phyloP scores from a whole-genome alignment of 2,113 vertebrate genomes.

The Ellobius talpinus region DNA sequence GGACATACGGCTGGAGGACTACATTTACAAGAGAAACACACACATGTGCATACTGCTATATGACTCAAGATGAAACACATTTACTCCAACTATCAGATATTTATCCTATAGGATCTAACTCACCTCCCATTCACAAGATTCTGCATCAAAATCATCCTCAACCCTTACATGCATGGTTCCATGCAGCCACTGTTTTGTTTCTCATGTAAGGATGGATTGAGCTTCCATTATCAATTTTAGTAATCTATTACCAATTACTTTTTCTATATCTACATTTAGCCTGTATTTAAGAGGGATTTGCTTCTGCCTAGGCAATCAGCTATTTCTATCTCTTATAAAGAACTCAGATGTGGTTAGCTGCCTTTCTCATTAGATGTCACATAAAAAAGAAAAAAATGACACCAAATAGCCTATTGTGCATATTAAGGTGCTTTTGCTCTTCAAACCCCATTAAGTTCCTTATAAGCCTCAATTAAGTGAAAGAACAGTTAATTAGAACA shows the following conservation, averaged over 20 bases:
- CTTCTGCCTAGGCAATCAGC: not conserved
- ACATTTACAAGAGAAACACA: slow-evolving; percentile 3
- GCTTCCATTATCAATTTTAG: not conserved
- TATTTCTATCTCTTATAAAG: slow-evolving; percentile 33
- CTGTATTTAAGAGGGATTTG: not conserved
- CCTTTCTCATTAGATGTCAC: slow-evolving; percentile 70
- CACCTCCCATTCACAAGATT: not conserved
- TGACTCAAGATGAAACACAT: not conserved
- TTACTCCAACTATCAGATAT: not conserved
- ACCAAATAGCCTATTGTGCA: slow-evolving; percentile 69
- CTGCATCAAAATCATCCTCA: not conserved
- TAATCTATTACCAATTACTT: not conserved
- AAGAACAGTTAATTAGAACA: slow-evolving; percentile 79
- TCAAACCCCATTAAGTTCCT: slow-evolving; percentile 81
- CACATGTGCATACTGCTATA: not conserved
- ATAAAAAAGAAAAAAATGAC: slow-evolving; percentile 53
- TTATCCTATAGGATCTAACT: not conserved
- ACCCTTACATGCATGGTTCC: accelerated
- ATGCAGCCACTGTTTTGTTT: not conserved
- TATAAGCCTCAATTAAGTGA: slow-evolving; percentile 75
- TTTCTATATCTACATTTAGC: not conserved
- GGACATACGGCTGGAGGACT: not conserved
- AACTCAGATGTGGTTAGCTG: slow-evolving; percentile 69
- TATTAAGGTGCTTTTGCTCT: slow-evolving; percentile 73
- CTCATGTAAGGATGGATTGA: accelerated